Percentiles rank a stretch among this genome's conserved stretches.
Evolutionary conservation across 1,140 invertebrate genomes (phyloP).

Genomic region (Hypothenemus hampei): DNA sequence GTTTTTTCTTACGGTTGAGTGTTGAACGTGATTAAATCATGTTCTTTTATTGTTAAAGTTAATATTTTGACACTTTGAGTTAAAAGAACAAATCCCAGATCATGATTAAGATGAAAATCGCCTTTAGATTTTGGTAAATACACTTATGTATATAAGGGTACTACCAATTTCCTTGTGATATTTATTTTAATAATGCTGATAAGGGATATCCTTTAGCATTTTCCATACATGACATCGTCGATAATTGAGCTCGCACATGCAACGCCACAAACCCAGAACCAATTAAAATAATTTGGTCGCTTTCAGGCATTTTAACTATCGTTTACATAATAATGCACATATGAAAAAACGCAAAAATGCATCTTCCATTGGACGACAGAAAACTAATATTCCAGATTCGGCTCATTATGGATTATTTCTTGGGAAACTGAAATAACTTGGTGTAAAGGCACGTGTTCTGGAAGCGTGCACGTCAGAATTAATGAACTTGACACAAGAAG

Average conservation of each 20-base stretch:
- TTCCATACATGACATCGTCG: conserved; percentile 10
- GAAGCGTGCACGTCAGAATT: conserved; percentile 39
- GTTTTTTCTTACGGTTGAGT: neutral
- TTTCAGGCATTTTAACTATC: conserved; percentile 12
- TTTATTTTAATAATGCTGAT: conserved; percentile 18
- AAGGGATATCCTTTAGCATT: conserved; percentile 15
- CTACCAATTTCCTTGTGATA: conserved; percentile 12
- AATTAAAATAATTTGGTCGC: conserved; percentile 15
- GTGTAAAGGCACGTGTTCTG: neutral
- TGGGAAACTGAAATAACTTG: neutral
- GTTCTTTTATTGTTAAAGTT: neutral
- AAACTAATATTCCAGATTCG: too few species aligned
- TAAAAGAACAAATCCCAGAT: too few species aligned
- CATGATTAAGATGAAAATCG: too few species aligned
- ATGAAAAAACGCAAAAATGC: too few species aligned
- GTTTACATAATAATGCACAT: conserved; percentile 12
- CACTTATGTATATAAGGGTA: neutral
- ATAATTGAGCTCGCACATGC: conserved; percentile 15
- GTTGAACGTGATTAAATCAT: conserved; percentile 4
- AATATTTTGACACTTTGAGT: too few species aligned
- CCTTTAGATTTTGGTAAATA: neutral
- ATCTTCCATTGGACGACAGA: too few species aligned
- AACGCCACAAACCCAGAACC: conserved; percentile 9
- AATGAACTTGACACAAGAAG: conserved; percentile 42
- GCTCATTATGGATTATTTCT: neutral